Conservation (phyloP, 2,797 vertebrate species). For the Brachyalestes nurse region DNA sequence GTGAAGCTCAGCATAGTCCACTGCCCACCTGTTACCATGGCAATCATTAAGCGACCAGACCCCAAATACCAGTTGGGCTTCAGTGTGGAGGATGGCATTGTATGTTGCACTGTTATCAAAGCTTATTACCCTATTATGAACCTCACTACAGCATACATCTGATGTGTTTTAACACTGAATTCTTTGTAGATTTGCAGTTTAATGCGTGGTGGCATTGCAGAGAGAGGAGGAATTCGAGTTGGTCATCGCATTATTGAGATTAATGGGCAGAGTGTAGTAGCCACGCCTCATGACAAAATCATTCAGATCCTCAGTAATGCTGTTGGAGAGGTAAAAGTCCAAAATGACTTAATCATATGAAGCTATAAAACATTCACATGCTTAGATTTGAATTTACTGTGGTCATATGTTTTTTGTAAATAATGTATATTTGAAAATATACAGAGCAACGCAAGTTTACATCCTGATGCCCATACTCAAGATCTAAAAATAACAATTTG, state of each 20-base stretch:
- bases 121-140: background rate
- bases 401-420: background rate
- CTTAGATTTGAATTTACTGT: background rate
- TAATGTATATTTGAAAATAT: background rate
- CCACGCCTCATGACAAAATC: constrained; percentile 90
- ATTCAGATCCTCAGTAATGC: constrained; percentile 90
- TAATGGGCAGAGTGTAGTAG: constrained; percentile 95
- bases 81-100: constrained; percentile 95
- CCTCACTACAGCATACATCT: background rate
- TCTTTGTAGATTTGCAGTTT: constrained; percentile 92
- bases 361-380: background rate
- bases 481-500: background rate
- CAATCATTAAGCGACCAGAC: constrained; percentile 89
- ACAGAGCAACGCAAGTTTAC: background rate
- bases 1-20: constrained; percentile 91
- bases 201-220: constrained; percentile 93
- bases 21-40: constrained; percentile 94
- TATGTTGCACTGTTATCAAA: constrained; percentile 68
- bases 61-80: constrained; percentile 93
- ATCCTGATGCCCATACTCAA: background rate
- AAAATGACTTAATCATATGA: background rate
- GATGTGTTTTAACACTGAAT: background rate
- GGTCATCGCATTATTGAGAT: constrained; percentile 98
- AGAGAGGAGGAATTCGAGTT: constrained; percentile 92
- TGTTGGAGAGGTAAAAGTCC: constrained; percentile 83